Conservation (phyloP, 2,113 vertebrate genomes). For the Peromyscus leucopus region DNA sequence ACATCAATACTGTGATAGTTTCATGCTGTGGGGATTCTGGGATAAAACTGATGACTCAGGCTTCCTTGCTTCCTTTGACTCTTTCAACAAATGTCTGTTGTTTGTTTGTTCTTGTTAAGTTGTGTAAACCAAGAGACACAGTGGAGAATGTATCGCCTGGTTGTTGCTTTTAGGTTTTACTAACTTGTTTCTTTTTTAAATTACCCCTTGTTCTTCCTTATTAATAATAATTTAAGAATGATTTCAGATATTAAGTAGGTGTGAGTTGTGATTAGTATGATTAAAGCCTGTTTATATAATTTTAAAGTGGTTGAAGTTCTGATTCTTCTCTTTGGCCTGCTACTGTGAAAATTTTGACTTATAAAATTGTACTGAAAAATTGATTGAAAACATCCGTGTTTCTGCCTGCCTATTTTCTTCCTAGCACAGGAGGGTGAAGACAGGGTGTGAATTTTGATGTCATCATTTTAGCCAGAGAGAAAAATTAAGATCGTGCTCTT, state of each 20-base stretch:
- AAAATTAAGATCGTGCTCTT: background rate
- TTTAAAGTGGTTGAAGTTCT: constrained; percentile 4
- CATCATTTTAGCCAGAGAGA: background rate
- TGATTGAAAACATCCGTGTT: background rate
- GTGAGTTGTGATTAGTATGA: background rate
- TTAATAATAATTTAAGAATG: constrained; percentile 15
- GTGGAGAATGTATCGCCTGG: constrained; percentile 38
- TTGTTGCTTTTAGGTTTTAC: constrained; percentile 28
- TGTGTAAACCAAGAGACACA: constrained; percentile 1
- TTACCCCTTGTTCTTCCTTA: background rate
- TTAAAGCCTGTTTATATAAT: constrained; percentile 41
- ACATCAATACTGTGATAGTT: constrained; percentile 8
- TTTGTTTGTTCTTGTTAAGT: constrained; percentile 43
- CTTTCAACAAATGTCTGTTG: background rate
- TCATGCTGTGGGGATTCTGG: background rate
- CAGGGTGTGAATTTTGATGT: background rate
- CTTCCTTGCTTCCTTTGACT: background rate
- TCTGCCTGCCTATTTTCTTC: background rate
- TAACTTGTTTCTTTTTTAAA: constrained; percentile 44
- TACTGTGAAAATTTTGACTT: constrained; percentile 23
- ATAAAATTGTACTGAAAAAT: constrained; percentile 4
- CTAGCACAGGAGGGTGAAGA: background rate
- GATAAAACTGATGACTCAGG: background rate
- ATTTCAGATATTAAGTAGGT: constrained; percentile 35
- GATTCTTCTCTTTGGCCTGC: background rate